phyloP scores from a whole-genome alignment of 2,888 invertebrate species.

The Chelonus formosanus region DNA sequence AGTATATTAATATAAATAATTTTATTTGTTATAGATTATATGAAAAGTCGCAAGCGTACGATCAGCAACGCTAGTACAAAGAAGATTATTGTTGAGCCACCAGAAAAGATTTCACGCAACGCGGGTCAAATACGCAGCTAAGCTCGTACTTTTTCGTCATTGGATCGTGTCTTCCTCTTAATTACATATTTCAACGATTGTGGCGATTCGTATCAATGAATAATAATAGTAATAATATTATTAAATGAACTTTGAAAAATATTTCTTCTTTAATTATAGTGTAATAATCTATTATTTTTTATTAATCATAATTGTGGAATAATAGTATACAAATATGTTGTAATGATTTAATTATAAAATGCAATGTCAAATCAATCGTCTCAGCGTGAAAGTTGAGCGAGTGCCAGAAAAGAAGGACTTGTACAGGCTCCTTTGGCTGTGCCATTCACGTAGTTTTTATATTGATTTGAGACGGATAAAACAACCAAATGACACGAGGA shows the following conservation, averaged over 20 bases:
- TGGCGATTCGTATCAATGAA: background rate
- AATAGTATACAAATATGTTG: too few species aligned
- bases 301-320: too few species aligned
- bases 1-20: background rate
- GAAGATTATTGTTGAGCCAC: constrained; percentile 61
- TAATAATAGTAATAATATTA: background rate
- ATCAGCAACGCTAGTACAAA: constrained; percentile 66
- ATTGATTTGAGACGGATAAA: constrained; percentile 48
- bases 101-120: constrained; percentile 64
- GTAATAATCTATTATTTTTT: background rate
- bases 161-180: constrained; percentile 11
- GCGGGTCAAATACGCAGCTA: constrained; percentile 64
- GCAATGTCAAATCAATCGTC: constrained; percentile 7
- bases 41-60: constrained; percentile 73
- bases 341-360: background rate
- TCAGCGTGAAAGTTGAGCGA: constrained; percentile 18
- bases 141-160: constrained; percentile 38
- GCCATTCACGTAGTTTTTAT: constrained; percentile 61
- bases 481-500: constrained; percentile 36
- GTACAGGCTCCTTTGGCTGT: constrained; percentile 59
- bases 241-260: background rate
- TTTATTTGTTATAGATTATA: constrained; percentile 70
- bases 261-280: background rate
- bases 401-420: constrained; percentile 8
- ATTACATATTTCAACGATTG: background rate